Conservation (phyloP, 2,113 vertebrate genomes). For the Notothenia coriiceps region DNA sequence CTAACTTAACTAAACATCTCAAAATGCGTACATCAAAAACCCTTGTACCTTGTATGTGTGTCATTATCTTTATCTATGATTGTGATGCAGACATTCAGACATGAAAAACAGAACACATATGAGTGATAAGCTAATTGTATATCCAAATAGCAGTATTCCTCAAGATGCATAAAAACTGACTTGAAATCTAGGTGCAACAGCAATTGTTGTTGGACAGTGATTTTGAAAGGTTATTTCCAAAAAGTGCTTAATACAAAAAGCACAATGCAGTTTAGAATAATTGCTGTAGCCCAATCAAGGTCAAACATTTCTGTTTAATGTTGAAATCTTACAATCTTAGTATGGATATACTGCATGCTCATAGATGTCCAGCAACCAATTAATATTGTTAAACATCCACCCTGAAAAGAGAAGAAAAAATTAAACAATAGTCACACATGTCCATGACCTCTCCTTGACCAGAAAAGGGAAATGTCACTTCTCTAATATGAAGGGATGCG, state of each 20-base stretch:
- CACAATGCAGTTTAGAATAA: not conserved
- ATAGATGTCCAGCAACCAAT: not conserved
- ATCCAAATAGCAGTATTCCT: no score
- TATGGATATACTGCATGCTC: not conserved
- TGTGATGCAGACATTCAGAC: no score
- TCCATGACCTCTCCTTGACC: constrained; percentile 15
- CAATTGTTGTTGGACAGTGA: not conserved
- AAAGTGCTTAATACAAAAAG: constrained; percentile 1
- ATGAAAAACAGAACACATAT: no score
- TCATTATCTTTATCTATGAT: no score
- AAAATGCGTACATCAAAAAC: no score
- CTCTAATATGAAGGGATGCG: constrained; percentile 25
- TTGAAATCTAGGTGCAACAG: not conserved
- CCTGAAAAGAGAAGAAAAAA: not conserved
- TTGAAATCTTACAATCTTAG: not conserved
- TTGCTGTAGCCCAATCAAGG: not conserved
- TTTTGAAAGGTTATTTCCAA: not conserved
- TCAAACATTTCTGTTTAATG: not conserved
- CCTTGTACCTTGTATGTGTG: no score
- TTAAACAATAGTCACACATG: not conserved
- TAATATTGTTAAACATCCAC: not conserved
- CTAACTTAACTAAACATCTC: no score
- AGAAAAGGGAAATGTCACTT: constrained; percentile 26
- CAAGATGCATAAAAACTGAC: no score
- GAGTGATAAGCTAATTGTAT: no score